Evolutionary conservation across 2,888 invertebrate genomes (phyloP), one percentile per base, ranked within the genome.

Genomic region (Exocentrus adspersus): DNA sequence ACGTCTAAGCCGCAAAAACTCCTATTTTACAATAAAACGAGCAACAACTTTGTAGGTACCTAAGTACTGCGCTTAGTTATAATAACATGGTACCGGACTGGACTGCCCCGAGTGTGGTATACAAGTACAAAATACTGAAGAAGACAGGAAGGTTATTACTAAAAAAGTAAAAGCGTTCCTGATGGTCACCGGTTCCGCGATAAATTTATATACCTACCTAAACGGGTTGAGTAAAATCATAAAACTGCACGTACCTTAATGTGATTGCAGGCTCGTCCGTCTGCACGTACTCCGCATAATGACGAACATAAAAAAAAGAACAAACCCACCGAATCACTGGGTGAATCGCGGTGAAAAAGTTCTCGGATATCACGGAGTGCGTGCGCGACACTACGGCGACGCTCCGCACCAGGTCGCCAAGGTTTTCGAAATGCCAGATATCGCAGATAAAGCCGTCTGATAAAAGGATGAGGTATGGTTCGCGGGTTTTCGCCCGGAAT

Each of bases 401-500:
- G 19, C 16, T 24, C 19, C 57, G 46, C 32, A 10, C 42, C 28
- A 24, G 2, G n/a, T 42, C 4, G 10, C 10, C 10, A 14, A 16
- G 10, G 24, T n/a, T 54, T 30, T 30, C 32, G 32, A 57, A 46
- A 57, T 46, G 46, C 57, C 46, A 30, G 46, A 32, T 57, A 57
- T 57, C 57, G 46, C 57, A 57, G 57, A 57, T 46, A 46, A 45
- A n/a, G 46, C 17, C 54, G 63, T 32, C 28, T 59, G 63, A 67
- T 67, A 57, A 65, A n/a, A 30, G 60, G 58, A 62, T 66, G 57
- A 59, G 59, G 60, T 62, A 56, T n/a, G 42, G 57, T 52, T 12
- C 4, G 32, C 51, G 17, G 51, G 19, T 32, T 32, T 43, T 51
- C 19, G 32, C 30, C 51, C 30, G 51, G 51, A 51, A 17, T 48